Conservation (phyloP, 2,888 invertebrate species). For the Nephrotoma appendiculata region DNA sequence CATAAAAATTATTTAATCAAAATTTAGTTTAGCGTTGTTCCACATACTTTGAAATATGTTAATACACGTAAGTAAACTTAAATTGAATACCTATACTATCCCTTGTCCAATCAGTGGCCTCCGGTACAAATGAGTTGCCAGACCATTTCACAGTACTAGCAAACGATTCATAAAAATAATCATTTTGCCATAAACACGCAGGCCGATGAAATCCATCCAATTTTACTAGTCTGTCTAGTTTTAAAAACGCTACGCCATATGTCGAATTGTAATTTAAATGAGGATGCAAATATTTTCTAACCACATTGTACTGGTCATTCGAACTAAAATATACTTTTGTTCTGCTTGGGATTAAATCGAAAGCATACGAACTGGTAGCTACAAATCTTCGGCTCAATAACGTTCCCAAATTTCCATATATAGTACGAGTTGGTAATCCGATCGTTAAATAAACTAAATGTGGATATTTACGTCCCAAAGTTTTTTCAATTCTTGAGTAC, state of each 20-base stretch:
- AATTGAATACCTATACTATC: neutral
- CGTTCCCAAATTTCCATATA: neutral
- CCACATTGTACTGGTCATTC: neutral
- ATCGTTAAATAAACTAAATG: neutral
- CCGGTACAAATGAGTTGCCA: neutral
- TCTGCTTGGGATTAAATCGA: neutral
- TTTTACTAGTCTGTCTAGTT: neutral
- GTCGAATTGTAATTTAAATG: neutral
- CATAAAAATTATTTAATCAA: too few species aligned
- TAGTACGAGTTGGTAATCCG: neutral
- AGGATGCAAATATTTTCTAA: neutral
- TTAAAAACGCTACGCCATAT: neutral
- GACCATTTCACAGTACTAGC: neutral
- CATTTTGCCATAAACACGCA: neutral
- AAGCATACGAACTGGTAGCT: neutral
- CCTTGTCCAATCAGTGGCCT: neutral
- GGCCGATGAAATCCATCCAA: neutral
- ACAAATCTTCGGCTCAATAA: neutral
- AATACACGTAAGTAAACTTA: too few species aligned
- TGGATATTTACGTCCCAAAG: neutral
- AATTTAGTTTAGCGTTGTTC: too few species aligned
- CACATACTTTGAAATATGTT: too few species aligned
- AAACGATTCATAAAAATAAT: neutral
- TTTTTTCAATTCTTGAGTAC: neutral
- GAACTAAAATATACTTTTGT: neutral